Conservation (phyloP, 2,113 vertebrate genomes). For the Eurypyga helias region DNA sequence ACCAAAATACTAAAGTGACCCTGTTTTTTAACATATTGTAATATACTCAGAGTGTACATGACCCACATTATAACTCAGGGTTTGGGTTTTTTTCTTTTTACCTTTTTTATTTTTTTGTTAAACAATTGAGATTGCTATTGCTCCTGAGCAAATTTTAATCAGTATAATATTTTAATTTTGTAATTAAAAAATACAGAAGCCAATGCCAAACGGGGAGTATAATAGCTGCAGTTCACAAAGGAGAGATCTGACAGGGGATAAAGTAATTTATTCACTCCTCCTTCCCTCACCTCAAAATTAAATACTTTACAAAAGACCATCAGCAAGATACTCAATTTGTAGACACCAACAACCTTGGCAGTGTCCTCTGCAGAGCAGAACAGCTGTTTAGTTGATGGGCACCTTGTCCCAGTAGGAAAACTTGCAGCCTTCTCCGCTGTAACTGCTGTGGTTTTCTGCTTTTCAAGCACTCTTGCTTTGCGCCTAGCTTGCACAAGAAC, state of each 20-base stretch:
- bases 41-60: neutral
- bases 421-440: neutral
- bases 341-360: slow-evolving; percentile 36
- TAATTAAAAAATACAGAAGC: neutral
- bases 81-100: neutral
- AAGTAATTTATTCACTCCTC: slow-evolving; percentile 29
- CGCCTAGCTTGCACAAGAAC: neutral
- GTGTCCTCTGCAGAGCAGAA: neutral
- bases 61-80: neutral
- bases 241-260: neutral
- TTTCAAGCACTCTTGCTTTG: neutral
- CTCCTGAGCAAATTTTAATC: slow-evolving; percentile 4
- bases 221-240: neutral
- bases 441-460: neutral
- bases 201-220: slow-evolving; percentile 1
- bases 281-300: slow-evolving; percentile 22
- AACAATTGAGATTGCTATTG: neutral
- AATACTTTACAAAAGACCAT: slow-evolving; percentile 18
- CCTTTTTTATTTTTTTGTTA: neutral
- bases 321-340: neutral
- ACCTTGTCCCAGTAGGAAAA: neutral
- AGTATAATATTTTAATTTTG: neutral
- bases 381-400: slow-evolving; percentile 43
- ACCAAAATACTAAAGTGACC: neutral
- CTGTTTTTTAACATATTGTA: neutral